These are phyloP conservation scores for Notamacropus eugenii DNA, from an alignment of 2,797 vertebrate species.

Conservation along the genomic window DNA sequence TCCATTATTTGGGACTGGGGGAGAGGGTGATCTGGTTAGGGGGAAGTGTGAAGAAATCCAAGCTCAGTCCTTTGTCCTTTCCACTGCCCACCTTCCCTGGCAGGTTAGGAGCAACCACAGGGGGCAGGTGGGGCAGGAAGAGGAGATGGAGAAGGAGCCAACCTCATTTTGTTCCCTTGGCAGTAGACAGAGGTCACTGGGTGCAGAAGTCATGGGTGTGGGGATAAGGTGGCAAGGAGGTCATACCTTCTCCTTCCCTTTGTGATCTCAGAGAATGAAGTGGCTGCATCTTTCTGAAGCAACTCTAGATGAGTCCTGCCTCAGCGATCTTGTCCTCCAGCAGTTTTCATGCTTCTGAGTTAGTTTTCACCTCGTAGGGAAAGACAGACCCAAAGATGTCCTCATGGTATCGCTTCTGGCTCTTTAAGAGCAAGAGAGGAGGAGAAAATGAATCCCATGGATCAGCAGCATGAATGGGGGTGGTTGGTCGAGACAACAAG, in stretches of 20 bases:
- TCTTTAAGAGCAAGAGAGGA: conserved; percentile 79
- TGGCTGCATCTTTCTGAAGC: background rate
- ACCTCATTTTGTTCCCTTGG: background rate
- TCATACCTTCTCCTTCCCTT: background rate
- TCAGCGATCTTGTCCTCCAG: background rate
- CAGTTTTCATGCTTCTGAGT: background rate
- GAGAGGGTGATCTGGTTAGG: background rate
- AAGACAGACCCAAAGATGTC: conserved; percentile 89
- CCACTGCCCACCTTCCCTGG: background rate
- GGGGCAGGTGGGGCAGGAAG: background rate
- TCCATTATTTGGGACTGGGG: background rate
- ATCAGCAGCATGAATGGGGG: background rate
- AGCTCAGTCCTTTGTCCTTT: background rate
- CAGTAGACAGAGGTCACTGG: background rate
- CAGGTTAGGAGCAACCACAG: background rate
- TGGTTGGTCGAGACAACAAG: background rate
- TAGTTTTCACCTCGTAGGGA: conserved; percentile 70
- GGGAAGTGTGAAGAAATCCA: background rate
- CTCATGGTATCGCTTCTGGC: conserved; percentile 89
- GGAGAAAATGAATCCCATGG: background rate
- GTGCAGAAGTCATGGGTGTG: background rate
- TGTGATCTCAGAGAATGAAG: background rate
- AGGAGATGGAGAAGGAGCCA: background rate
- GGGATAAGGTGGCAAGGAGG: background rate
- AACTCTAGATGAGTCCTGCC: background rate